Evolutionary conservation across 2,888 invertebrate genomes (phyloP).

Genomic region (Ennomos erosarius): DNA sequence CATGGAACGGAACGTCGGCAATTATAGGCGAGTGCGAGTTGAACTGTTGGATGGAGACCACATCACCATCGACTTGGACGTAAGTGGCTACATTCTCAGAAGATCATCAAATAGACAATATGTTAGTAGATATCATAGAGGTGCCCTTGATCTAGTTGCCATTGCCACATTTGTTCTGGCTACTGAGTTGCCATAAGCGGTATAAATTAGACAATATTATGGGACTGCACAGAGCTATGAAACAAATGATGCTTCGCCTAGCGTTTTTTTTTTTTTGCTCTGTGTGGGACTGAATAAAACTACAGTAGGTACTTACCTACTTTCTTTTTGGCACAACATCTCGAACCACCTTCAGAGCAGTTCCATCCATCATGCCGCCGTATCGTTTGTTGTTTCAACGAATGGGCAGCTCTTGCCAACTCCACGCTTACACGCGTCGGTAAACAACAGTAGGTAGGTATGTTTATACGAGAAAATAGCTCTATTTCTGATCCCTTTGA

Average conservation of each 20-base stretch:
- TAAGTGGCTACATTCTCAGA: slow-evolving; percentile 40
- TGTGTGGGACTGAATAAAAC: too few relatives aligned
- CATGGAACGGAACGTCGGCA: slow-evolving; percentile 54
- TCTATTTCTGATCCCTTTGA: slow-evolving; percentile 13
- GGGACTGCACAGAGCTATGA: too few relatives aligned
- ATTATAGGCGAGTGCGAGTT: slow-evolving; percentile 87
- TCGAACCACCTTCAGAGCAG: too few relatives aligned
- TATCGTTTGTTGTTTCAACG: slow-evolving; percentile 10
- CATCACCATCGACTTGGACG: slow-evolving; percentile 91
- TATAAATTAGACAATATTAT: too few relatives aligned
- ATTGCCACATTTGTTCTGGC: too few relatives aligned
- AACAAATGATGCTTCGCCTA: too few relatives aligned
- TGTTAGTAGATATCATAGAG: too few relatives aligned
- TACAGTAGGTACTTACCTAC: too few relatives aligned
- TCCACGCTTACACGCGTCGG: not conserved
- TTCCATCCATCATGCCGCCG: not conserved
- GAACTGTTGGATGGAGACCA: slow-evolving; percentile 93
- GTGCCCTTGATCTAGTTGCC: too few relatives aligned
- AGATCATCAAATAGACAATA: too few relatives aligned
- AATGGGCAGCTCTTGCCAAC: slow-evolving; percentile 8
- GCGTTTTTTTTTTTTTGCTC: too few relatives aligned
- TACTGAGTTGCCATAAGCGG: too few relatives aligned
- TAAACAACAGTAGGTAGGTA: slow-evolving; percentile 2
- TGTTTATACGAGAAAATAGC: slow-evolving; percentile 7
- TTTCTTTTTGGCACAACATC: not conserved